These are phyloP conservation scores for Eupithecia inturbata DNA, from an alignment of 2,888 invertebrate genomes.

Conservation along the genomic window DNA sequence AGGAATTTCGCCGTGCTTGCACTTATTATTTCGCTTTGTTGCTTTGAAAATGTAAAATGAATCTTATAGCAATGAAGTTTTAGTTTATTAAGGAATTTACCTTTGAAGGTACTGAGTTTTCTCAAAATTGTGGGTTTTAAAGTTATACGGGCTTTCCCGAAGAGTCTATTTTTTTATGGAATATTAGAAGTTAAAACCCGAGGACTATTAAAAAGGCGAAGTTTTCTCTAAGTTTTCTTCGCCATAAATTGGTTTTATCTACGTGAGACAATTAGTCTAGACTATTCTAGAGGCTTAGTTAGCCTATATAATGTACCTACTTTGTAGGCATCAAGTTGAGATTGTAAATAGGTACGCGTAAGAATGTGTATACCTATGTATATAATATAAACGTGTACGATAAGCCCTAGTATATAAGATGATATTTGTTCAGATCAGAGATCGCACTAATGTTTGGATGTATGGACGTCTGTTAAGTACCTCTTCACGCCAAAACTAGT, in stretches of 20 bases:
- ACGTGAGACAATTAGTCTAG: too few species aligned
- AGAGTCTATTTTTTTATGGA: not conserved
- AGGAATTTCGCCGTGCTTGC: slow-evolving; percentile 55
- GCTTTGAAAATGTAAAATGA: not conserved
- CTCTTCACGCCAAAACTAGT: too few species aligned
- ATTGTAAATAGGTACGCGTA: too few species aligned
- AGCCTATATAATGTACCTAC: too few species aligned
- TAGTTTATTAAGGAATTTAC: not conserved
- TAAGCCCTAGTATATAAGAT: too few species aligned
- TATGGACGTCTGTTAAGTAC: too few species aligned
- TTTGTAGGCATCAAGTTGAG: too few species aligned
- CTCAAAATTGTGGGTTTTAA: not conserved
- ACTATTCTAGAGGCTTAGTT: too few species aligned
- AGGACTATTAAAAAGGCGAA: not conserved
- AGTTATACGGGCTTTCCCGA: not conserved
- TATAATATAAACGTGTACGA: too few species aligned
- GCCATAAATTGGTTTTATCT: not conserved
- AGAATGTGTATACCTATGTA: too few species aligned
- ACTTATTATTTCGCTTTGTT: slow-evolving; percentile 39
- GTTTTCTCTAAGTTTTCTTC: not conserved
- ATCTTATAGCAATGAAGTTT: not conserved
- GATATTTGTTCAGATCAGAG: too few species aligned
- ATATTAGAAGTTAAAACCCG: not conserved
- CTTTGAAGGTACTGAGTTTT: not conserved
- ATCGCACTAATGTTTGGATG: too few species aligned